phyloP scores from a whole-genome alignment of 2,113 vertebrate species.

The Brachypodius melanocephalos region DNA sequence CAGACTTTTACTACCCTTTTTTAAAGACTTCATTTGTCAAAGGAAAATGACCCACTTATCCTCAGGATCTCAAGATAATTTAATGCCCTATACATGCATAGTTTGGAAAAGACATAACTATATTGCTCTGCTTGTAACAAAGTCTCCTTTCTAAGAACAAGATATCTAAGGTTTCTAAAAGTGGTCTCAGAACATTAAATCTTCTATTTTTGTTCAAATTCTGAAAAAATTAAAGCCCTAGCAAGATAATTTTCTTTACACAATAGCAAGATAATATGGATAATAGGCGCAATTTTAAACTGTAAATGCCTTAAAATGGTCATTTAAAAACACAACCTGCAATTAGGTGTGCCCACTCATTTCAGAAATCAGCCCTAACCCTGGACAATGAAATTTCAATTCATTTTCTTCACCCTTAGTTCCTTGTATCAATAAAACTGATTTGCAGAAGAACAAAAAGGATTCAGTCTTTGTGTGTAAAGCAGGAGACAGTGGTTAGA shows the following conservation, averaged over 20 bases:
- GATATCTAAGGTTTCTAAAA: neutral
- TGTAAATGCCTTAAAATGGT: neutral
- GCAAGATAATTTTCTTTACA: neutral
- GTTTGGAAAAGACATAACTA: neutral
- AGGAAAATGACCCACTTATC: neutral
- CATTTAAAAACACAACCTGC: neutral
- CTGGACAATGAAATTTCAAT: neutral
- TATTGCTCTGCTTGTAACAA: neutral
- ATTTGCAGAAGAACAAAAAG: neutral
- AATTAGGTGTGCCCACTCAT: neutral
- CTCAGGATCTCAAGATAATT: neutral
- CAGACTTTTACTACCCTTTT: neutral
- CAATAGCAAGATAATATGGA: neutral
- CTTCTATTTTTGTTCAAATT: neutral
- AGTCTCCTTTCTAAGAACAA: neutral
- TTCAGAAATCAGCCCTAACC: neutral
- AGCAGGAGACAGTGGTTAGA: neutral
- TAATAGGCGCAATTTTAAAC: neutral
- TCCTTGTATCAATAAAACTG: neutral
- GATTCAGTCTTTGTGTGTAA: neutral
- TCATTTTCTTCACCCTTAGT: neutral
- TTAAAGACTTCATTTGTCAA: neutral
- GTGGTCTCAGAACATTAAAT: neutral
- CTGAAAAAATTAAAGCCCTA: neutral
- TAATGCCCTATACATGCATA: neutral